Percentiles rank a stretch among this genome's conserved stretches.
Conservation (phyloP, 2,797 vertebrate genomes). For the Bovichtus diacanthus region DNA sequence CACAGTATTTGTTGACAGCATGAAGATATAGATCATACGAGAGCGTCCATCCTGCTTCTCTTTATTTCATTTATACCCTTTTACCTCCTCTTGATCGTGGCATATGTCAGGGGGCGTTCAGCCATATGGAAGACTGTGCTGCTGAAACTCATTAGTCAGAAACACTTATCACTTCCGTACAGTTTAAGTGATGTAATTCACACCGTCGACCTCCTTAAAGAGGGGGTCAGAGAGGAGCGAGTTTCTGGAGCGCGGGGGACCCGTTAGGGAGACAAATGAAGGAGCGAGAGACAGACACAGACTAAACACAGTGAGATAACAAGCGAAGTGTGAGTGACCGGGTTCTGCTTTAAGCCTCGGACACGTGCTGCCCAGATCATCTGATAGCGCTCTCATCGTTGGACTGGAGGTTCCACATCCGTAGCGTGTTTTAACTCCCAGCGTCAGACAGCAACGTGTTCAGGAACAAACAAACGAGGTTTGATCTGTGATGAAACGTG, state of each 20-base stretch:
- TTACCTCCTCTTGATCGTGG: too few relatives aligned
- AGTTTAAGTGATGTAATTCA: constrained; percentile 44
- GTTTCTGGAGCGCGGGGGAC: constrained; percentile 42
- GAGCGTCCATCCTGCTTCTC: not conserved
- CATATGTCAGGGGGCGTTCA: too few relatives aligned
- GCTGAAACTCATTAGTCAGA: constrained; percentile 40
- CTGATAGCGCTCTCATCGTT: constrained; percentile 33
- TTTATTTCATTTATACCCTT: too few relatives aligned
- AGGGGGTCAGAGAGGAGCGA: constrained; percentile 31
- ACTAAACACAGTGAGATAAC: constrained; percentile 81
- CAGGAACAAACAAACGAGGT: not conserved
- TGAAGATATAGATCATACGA: not conserved
- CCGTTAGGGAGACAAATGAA: constrained; percentile 45
- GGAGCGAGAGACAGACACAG: constrained; percentile 63
- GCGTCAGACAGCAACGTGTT: not conserved
- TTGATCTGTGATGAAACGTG: constrained; percentile 3
- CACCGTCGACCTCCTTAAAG: constrained; percentile 44
- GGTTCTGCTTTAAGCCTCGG: constrained; percentile 35
- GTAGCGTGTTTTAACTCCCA: constrained; percentile 5
- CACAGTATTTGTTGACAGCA: not conserved
- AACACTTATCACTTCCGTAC: constrained; percentile 37
- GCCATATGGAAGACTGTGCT: constrained; percentile 20
- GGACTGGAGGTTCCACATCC: not conserved
- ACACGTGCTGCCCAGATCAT: constrained; percentile 47
- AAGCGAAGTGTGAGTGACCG: constrained; percentile 31